Evolutionary conservation across 2,797 vertebrate genomes (phyloP), one percentile per base, ranked within the genome.

Genomic region (Galago senegalensis): DNA sequence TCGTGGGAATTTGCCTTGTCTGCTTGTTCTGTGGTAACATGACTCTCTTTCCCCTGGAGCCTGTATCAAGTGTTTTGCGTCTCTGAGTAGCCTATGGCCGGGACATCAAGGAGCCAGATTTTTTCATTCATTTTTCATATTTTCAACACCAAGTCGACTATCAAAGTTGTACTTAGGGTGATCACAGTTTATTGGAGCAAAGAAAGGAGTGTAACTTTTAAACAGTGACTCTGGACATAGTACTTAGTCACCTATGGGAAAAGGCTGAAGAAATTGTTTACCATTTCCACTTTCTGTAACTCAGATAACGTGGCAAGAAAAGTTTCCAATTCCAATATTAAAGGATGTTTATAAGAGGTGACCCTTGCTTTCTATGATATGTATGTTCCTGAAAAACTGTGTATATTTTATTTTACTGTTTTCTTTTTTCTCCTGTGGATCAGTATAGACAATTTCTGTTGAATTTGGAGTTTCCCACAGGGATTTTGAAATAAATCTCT

Each of bases 1-100:
- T 97, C 95, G 14, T 18, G 60, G 93, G 97, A 97, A 97, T 97
- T 92, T 92, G 96, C 97, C 87, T n/a, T 49, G 96, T 97, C 96
- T 97, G 97, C 95, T 67, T 65, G 77, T 94, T 95, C 93, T 91
- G 60, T 83, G 91, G 97, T 97, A 97, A 98, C 87, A 31, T 10
- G 97, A 98, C 29, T 72, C 97, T 34, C 84, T 92, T 91, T 93
- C 94, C 95, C 93, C 93, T 60, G 69, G 85, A 96, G 92, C 89
- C 93, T 20, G 49, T 95, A 95, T 95, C 94, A 94, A 82, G 84
- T 97, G 80, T 96, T 96, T 95, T 56, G 81, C 67, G 80, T 96
- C 91, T 94, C 92, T 81, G 58, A 53, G 84, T 29, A 11, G 89
- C 72, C 77, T 83, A 65, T 0, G 40, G 79, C 82, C 88, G 96